Conservation (phyloP, 2,797 vertebrate species). For the Etheostoma perlongum region DNA sequence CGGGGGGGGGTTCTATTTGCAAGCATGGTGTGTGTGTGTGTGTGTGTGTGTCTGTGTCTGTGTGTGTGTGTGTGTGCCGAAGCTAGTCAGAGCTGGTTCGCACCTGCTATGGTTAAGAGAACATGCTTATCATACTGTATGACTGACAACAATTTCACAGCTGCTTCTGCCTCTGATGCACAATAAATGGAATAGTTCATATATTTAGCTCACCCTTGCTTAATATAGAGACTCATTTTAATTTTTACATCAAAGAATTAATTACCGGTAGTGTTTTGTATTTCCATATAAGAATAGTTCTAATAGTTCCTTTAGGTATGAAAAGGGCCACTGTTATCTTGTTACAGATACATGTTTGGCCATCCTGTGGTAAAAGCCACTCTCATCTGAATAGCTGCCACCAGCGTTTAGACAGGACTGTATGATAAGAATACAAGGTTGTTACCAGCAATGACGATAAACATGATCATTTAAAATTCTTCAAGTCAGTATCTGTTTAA, state of each 20-base stretch:
- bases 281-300: conserved; percentile 22
- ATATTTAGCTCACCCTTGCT: conserved; percentile 13
- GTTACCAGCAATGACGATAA: neutral
- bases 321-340: conserved; percentile 7
- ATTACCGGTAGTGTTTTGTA: neutral
- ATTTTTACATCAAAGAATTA: neutral
- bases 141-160: conserved; percentile 72
- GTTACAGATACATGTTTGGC: conserved; percentile 35
- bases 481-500: neutral
- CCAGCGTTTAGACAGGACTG: neutral
- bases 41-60: conserved; percentile 3
- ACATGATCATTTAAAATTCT: neutral
- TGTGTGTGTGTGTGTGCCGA: conserved; percentile 40
- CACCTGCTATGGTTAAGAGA: conserved; percentile 79
- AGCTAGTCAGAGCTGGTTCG: conserved; percentile 67
- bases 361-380: conserved; percentile 26
- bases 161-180: conserved; percentile 67
- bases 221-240: neutral
- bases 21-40: conserved; percentile 19
- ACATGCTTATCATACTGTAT: conserved; percentile 73
- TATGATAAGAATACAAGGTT: neutral
- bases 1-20: conserved; percentile 33
- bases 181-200: conserved; percentile 46
- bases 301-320: neutral
- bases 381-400: conserved; percentile 46